Percentiles rank a stretch among this genome's conserved stretches.
phyloP scores from a whole-genome alignment of 2,113 vertebrate genomes.

The Uria aalge region DNA sequence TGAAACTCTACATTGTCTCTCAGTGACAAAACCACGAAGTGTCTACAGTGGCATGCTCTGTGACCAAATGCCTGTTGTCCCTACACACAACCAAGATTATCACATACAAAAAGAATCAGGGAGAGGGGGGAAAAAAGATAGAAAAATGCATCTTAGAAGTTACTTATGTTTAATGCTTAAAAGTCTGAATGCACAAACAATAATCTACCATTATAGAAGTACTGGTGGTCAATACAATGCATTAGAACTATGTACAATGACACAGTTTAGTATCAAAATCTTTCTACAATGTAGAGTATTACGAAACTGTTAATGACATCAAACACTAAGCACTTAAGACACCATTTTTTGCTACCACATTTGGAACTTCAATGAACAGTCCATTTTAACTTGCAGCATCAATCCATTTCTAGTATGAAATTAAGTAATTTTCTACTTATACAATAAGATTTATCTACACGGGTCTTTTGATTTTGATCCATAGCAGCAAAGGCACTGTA shows the following conservation, averaged over 20 bases:
- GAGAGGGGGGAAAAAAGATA: not conserved
- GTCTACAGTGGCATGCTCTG: not conserved
- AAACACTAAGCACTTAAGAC: constrained; percentile 87
- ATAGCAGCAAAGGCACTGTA: constrained; percentile 92
- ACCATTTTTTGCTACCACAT: constrained; percentile 86
- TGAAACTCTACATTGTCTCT: not conserved
- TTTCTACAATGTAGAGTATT: constrained; percentile 86
- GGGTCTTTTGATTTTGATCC: constrained; percentile 87
- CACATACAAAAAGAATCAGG: not conserved
- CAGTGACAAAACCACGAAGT: not conserved
- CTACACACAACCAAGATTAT: not conserved
- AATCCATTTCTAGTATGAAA: constrained; percentile 88
- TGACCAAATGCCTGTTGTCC: not conserved
- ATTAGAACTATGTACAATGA: constrained; percentile 87
- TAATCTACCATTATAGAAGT: constrained; percentile 84
- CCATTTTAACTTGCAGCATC: constrained; percentile 84
- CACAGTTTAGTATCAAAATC: constrained; percentile 89
- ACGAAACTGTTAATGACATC: constrained; percentile 87
- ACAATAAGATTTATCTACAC: constrained; percentile 88
- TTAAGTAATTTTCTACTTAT: constrained; percentile 84
- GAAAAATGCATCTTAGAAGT: constrained; percentile 75
- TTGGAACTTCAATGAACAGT: constrained; percentile 83
- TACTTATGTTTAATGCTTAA: constrained; percentile 87
- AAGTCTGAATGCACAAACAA: constrained; percentile 88
- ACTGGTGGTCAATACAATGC: constrained; percentile 83